phyloP scores from a whole-genome alignment of 2,797 vertebrate species.

The Girardinus metallicus region DNA sequence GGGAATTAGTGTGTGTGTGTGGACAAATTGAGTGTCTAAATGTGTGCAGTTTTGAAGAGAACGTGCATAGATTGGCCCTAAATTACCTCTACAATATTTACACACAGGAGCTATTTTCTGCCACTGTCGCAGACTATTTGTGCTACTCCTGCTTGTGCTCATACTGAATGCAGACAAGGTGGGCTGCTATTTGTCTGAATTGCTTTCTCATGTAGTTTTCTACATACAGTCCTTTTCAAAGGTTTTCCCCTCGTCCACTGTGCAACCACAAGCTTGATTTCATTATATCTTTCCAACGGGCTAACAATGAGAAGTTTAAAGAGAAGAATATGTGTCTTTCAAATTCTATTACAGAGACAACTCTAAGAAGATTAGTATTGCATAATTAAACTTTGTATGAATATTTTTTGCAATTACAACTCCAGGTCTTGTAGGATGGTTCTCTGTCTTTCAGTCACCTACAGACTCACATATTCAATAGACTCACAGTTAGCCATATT shows the following conservation, averaged over 20 bases:
- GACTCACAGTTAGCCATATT: background rate
- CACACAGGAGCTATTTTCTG: conserved; percentile 70
- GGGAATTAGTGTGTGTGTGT: conserved; percentile 26
- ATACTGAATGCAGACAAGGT: conserved; percentile 23
- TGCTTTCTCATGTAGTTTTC: conserved; percentile 13
- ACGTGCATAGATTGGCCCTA: conserved; percentile 42
- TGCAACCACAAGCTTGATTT: background rate
- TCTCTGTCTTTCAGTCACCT: background rate
- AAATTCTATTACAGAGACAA: background rate
- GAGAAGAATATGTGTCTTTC: background rate
- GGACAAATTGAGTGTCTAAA: conserved; percentile 26
- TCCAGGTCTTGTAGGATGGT: background rate
- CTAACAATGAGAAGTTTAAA: background rate
- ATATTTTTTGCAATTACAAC: background rate
- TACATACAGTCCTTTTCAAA: background rate
- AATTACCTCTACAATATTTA: conserved; percentile 46
- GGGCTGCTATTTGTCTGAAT: conserved; percentile 42
- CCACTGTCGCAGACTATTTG: conserved; percentile 43
- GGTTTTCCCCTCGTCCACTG: background rate
- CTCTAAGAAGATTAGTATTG: background rate
- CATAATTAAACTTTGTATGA: background rate
- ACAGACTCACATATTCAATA: background rate
- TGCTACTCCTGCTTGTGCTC: conserved; percentile 40
- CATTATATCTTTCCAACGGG: background rate
- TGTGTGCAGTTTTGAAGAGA: conserved; percentile 26